Conservation (phyloP, 2,113 vertebrate species). For the Microcebus griseorufus region DNA sequence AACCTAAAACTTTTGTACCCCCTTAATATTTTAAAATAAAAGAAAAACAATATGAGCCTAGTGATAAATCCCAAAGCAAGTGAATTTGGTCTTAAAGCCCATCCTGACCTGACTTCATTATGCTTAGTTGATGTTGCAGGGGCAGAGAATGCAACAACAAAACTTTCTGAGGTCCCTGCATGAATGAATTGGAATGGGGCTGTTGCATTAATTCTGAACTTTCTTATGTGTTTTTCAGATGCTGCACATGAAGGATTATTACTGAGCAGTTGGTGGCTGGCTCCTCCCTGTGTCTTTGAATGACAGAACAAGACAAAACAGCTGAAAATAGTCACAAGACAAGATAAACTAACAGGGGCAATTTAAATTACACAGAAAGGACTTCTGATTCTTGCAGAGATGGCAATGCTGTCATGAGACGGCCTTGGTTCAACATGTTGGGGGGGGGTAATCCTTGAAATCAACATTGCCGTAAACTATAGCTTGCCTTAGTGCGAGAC, state of each 20-base stretch:
- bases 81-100: conserved; percentile 68
- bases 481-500: neutral
- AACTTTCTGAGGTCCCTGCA: conserved; percentile 36
- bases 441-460: neutral
- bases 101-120: conserved; percentile 66
- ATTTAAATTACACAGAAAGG: neutral
- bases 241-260: neutral
- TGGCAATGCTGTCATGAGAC: neutral
- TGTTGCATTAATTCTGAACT: conserved; percentile 18
- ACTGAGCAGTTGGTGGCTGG: neutral
- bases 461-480: neutral
- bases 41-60: conserved; percentile 50
- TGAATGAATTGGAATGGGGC: conserved; percentile 21
- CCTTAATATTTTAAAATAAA: no score
- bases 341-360: neutral
- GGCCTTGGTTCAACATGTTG: neutral
- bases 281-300: conserved; percentile 29
- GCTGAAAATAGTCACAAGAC: neutral
- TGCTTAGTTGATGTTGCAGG: conserved; percentile 8
- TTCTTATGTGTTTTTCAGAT: neutral
- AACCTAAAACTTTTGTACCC: no score
- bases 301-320: conserved; percentile 46
- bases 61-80: conserved; percentile 73
- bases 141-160: conserved; percentile 14
- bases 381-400: neutral